Conservation (phyloP, 2,113 vertebrate genomes). For the Cygnus buccinator region DNA sequence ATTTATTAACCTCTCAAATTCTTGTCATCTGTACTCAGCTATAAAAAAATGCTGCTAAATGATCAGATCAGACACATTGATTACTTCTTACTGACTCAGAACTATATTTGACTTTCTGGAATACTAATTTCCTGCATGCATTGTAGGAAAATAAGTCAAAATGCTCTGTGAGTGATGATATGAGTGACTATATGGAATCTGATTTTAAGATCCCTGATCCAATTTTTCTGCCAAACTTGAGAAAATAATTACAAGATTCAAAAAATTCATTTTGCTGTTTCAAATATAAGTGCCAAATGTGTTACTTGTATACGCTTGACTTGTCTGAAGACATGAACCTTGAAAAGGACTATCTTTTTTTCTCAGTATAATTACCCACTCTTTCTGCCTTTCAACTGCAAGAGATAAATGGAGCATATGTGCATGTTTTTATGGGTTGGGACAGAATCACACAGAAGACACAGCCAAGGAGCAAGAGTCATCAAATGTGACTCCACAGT, state of each 20-base stretch:
- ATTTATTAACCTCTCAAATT: conserved; percentile 58
- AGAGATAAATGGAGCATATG: conserved; percentile 30
- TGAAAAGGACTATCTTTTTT: conserved; percentile 44
- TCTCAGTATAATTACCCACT: conserved; percentile 55
- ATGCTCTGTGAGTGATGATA: neutral
- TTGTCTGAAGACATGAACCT: conserved; percentile 36
- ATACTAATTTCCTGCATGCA: conserved; percentile 26
- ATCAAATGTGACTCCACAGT: neutral
- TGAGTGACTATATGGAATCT: conserved; percentile 21
- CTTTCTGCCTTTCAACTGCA: conserved; percentile 27
- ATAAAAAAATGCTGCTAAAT: conserved; percentile 23
- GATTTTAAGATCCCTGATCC: conserved; percentile 51
- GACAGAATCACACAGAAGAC: conserved; percentile 17
- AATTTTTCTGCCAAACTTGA: conserved; percentile 66
- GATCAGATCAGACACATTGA: conserved; percentile 47
- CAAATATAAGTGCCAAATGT: conserved; percentile 32
- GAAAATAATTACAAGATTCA: conserved; percentile 62
- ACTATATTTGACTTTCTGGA: conserved; percentile 38
- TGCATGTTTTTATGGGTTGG: conserved; percentile 1
- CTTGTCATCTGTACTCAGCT: conserved; percentile 4
- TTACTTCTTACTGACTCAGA: conserved; percentile 52
- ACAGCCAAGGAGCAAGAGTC: neutral
- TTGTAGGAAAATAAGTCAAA: conserved; percentile 49
- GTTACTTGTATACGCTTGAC: conserved; percentile 34
- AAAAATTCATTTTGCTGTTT: conserved; percentile 54